Evolutionary conservation across 2,113 vertebrate species (phyloP), one percentile per base, ranked within the genome.

Genomic region (Salvelinus fontinalis): DNA sequence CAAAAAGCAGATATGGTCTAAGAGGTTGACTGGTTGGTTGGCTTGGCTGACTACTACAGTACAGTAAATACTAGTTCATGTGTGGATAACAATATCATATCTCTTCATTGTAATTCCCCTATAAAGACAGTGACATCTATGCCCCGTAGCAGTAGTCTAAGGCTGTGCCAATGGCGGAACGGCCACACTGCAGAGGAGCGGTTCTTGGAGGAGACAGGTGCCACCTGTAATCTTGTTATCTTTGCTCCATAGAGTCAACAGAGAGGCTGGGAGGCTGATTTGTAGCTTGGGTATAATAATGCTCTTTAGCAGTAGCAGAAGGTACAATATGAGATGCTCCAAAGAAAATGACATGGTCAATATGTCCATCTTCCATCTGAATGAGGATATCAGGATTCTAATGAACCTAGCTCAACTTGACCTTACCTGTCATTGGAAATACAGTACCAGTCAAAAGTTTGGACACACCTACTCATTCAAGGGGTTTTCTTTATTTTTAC

Each of bases 191-290:
- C 18, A 79, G 69, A 77, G 57, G 68, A 60, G 24, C 12, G 71
- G 54, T 73, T 86, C 79, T 82, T 66, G n/a, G 67, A 75, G 81
- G 76, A 70, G 80, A 82, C 81, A 80, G 68, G 79, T 86, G 83
- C 75, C 84, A 79, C 74, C 81, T 84, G 80, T 77, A 64, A 85
- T 87, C 74, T 79, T 75, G 82, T 73, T 83, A 75, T 80, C 73
- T 24, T 8, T 44, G 51, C 51, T 27, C 12, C 68, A 64, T 20
- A 48, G 22, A 75, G 71, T 78, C 81, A 79, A 73, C 73, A 75
- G 68, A 75, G 24, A 75, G 62, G 74, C 66, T 7, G 5, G 78
- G 48, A 7, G 22, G 75, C 70, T 73, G 78, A 75, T 70, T 34
- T n/a, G 81, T 70, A 75, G 75, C 64, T 31, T 20, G 69, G 60